Conservation (phyloP, 2,888 invertebrate species). For the Melinaea marsaeus region DNA sequence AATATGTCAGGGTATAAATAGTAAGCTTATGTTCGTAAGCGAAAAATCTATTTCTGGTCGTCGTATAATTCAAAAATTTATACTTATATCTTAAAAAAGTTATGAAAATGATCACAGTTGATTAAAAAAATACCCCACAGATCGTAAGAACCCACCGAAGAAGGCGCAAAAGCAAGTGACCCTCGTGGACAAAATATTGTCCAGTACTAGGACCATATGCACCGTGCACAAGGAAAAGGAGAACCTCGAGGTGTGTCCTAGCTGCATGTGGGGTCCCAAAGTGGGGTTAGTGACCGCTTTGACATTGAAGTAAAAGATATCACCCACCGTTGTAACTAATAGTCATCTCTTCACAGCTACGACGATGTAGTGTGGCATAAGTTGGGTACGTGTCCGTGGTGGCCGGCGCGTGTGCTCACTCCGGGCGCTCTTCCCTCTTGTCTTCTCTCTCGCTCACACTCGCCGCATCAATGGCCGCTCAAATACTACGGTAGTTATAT, state of each 20-base stretch:
- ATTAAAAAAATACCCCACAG: slow-evolving; percentile 34
- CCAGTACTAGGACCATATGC: slow-evolving; percentile 59
- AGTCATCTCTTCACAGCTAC: slow-evolving; percentile 41
- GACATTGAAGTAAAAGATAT: not conserved
- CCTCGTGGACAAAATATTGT: slow-evolving; percentile 58
- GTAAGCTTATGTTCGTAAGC: not conserved
- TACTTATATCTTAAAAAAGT: not conserved
- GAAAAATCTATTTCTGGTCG: too few species aligned
- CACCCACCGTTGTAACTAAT: not conserved
- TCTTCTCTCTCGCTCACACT: slow-evolving; percentile 48
- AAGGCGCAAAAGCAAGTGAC: slow-evolving; percentile 44
- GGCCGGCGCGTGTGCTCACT: slow-evolving; percentile 65
- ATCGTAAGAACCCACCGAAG: slow-evolving; percentile 62
- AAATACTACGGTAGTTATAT: slow-evolving; percentile 53
- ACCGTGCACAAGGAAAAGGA: slow-evolving; percentile 48
- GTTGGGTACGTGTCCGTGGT: slow-evolving; percentile 62
- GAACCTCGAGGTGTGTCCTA: slow-evolving; percentile 57
- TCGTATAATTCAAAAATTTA: not conserved
- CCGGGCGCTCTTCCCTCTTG: slow-evolving; percentile 61
- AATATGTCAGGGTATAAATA: too few species aligned
- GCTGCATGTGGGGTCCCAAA: slow-evolving; percentile 69
- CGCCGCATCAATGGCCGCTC: slow-evolving; percentile 61
- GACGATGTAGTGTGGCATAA: slow-evolving; percentile 73
- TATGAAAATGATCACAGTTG: not conserved
- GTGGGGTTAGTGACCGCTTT: slow-evolving; percentile 49